phyloP scores from a whole-genome alignment of 1,140 invertebrate genomes.

The Lasioglossum albipes region DNA sequence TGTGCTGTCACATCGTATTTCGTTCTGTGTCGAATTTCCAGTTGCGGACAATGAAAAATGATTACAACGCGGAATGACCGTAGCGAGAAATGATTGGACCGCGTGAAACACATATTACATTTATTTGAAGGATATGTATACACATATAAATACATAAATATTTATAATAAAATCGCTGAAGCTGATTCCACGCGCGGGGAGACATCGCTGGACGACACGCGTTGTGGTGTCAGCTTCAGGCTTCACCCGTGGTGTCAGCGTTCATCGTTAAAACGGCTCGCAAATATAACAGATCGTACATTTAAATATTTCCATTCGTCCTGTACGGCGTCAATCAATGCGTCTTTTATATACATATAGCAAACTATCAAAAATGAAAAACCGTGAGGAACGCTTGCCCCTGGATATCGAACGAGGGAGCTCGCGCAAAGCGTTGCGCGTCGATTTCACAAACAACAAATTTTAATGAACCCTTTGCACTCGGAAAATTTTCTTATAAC shows the following conservation, averaged over 20 bases:
- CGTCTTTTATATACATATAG: slow-evolving; percentile 65
- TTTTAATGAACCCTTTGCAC: no score
- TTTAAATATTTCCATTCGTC: slow-evolving; percentile 7
- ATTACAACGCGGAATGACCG: no score
- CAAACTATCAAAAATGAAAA: slow-evolving; percentile 70
- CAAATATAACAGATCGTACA: slow-evolving; percentile 55
- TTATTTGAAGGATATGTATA: slow-evolving; percentile 74
- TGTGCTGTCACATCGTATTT: no score
- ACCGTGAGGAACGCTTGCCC: slow-evolving; percentile 41
- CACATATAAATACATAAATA: slow-evolving; percentile 76
- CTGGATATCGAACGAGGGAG: slow-evolving; percentile 11
- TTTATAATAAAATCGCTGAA: slow-evolving; percentile 70
- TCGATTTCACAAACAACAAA: no score
- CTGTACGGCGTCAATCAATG: slow-evolving; percentile 39
- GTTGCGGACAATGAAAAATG: no score
- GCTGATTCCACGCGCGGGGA: slow-evolving; percentile 53
- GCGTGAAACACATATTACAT: slow-evolving; percentile 72
- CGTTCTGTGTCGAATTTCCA: no score
- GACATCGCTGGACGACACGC: slow-evolving; percentile 4
- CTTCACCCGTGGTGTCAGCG: slow-evolving; percentile 9
- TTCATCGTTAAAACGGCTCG: slow-evolving; percentile 40
- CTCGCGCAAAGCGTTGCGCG: background rate
- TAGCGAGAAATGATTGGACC: background rate
- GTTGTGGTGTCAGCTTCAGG: slow-evolving; percentile 44
- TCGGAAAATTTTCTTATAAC: no score